These are phyloP conservation scores for Pelobates cultripes DNA, from an alignment of 2,797 vertebrate genomes.

Conservation along the genomic window DNA sequence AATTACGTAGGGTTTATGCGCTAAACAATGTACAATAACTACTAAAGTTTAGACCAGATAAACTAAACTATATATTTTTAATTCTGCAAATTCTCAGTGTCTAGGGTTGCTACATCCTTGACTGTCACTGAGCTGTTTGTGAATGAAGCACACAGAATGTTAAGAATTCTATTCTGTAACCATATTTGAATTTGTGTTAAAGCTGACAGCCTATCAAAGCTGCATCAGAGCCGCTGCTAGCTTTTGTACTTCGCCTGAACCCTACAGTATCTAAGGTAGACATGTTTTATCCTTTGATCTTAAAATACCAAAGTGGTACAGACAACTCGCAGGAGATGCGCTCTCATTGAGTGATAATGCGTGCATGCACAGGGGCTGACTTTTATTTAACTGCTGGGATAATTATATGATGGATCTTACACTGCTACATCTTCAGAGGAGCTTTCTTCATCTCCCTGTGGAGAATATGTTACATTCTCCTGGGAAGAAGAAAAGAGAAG, in stretches of 20 bases:
- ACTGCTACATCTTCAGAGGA: slow-evolving; percentile 43
- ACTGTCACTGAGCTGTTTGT: too few relatives aligned
- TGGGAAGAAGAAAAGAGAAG: slow-evolving; percentile 2
- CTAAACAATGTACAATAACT: too few relatives aligned
- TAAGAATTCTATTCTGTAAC: slow-evolving; percentile 1
- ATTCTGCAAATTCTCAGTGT: too few relatives aligned
- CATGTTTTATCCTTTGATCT: slow-evolving; percentile 45
- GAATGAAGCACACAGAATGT: too few relatives aligned
- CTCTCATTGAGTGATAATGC: slow-evolving; percentile 20
- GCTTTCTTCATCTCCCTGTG: slow-evolving; percentile 24
- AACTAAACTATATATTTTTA: too few relatives aligned
- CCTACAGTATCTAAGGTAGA: slow-evolving; percentile 12
- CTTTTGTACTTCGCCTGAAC: slow-evolving; percentile 44
- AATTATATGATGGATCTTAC: slow-evolving; percentile 40
- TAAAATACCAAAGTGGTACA: slow-evolving; percentile 48
- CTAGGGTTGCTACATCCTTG: too few relatives aligned
- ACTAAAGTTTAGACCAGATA: too few relatives aligned
- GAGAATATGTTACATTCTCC: slow-evolving; percentile 29
- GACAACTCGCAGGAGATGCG: slow-evolving; percentile 24
- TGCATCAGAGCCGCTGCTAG: slow-evolving; percentile 4
- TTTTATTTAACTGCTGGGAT: slow-evolving; percentile 49
- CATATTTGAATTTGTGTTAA: slow-evolving; percentile 16
- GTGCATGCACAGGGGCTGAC: slow-evolving; percentile 9
- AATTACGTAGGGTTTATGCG: too few relatives aligned
- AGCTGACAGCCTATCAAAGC: slow-evolving; percentile 24